A percentile compares a stretch with the other conserved stretches of the same genome.
Evolutionary conservation across 2,888 invertebrate genomes (phyloP).

Genomic region (Rhorus exstirpatorius): DNA sequence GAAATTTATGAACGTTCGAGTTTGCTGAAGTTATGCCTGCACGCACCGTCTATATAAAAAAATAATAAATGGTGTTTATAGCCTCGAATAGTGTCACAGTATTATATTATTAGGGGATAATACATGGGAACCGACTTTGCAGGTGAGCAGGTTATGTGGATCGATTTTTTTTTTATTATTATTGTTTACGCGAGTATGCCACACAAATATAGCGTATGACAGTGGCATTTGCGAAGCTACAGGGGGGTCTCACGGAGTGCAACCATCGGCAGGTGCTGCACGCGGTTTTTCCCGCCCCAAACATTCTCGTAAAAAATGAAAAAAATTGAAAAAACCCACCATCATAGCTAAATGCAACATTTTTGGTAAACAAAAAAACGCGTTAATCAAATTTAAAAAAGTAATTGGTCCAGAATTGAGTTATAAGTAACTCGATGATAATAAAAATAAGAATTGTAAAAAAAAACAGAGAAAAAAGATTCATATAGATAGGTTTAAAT

Average conservation of each 20-base stretch:
- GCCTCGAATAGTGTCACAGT: slow-evolving; percentile 20
- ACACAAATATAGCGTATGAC: background rate
- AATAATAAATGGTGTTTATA: slow-evolving; percentile 25
- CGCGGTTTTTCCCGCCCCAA: slow-evolving; percentile 49
- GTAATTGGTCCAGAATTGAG: too few relatives aligned
- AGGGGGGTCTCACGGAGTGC: slow-evolving; percentile 50
- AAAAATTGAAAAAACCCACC: too few relatives aligned
- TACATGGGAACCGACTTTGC: slow-evolving; percentile 77
- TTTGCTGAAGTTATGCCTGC: slow-evolving; percentile 27
- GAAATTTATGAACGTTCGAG: slow-evolving; percentile 46
- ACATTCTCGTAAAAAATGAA: slow-evolving; percentile 19
- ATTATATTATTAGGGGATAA: slow-evolving; percentile 43
- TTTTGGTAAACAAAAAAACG: too few relatives aligned
- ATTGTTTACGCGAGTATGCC: slow-evolving; percentile 51
- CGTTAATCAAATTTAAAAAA: too few relatives aligned
- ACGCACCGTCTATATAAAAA: slow-evolving; percentile 22
- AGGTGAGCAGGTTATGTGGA: slow-evolving; percentile 77
- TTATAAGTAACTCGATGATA: too few relatives aligned
- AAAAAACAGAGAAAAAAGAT: background rate
- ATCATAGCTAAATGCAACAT: too few relatives aligned
- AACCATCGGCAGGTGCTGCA: slow-evolving; percentile 56
- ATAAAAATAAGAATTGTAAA: too few relatives aligned
- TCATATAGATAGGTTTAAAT: too few relatives aligned
- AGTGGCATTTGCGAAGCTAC: slow-evolving; percentile 45
- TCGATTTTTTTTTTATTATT: slow-evolving; percentile 75